Percentiles rank a stretch among this genome's conserved stretches.
Conservation (phyloP, 2,797 vertebrate genomes). For the Ctenosaura bakeri region DNA sequence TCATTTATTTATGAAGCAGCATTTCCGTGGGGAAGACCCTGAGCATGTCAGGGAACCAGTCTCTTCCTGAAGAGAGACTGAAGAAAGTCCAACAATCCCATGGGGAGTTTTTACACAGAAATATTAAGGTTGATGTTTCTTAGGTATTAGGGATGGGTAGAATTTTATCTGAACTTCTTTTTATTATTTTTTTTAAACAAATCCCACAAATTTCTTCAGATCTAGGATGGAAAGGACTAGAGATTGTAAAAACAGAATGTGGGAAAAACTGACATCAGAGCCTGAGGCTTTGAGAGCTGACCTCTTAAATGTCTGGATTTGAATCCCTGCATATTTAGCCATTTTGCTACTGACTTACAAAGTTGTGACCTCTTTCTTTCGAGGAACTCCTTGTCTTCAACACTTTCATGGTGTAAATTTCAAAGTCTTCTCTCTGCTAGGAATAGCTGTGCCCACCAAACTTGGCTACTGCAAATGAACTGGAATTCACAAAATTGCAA, state of each 20-base stretch:
- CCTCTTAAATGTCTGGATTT: background rate
- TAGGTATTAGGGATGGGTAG: fast-evolving
- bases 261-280: background rate
- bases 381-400: background rate
- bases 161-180: background rate
- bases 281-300: background rate
- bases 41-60: background rate
- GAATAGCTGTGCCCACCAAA: background rate
- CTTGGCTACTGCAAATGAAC: background rate
- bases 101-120: background rate
- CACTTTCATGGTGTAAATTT: background rate
- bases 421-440: background rate
- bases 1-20: background rate
- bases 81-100: background rate
- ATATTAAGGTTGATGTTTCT: background rate
- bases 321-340: background rate
- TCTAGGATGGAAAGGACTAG: too few species aligned
- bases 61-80: background rate
- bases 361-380: background rate
- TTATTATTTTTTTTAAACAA: background rate
- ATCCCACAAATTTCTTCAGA: background rate
- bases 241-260: background rate
- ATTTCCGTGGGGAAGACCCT: background rate
- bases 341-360: background rate
- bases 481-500: background rate